phyloP scores from a whole-genome alignment of 2,797 vertebrate genomes.

The Neosilurus mollespiculum region DNA sequence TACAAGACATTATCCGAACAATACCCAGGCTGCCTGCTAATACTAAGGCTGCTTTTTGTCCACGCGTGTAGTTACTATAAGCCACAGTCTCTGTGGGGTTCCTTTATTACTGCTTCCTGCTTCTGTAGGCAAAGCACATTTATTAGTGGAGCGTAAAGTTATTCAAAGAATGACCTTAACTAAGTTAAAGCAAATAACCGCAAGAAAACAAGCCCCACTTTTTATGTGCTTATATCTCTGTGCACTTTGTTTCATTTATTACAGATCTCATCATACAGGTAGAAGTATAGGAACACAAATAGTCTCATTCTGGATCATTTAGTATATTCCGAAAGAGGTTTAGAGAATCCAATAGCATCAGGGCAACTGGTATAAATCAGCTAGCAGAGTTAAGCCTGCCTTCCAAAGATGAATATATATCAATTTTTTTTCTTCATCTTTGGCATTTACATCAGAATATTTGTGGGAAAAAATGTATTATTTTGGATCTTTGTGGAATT shows the following conservation, averaged over 20 bases:
- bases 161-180: conserved; percentile 29
- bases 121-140: conserved; percentile 31
- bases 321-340: neutral
- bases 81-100: conserved; percentile 24
- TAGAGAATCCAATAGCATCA: neutral
- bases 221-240: neutral
- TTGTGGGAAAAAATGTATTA: neutral
- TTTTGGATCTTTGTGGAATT: neutral
- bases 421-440: neutral
- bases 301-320: conserved; percentile 12
- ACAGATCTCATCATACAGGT: conserved; percentile 12
- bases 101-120: conserved; percentile 32
- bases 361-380: neutral
- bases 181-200: conserved; percentile 23
- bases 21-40: conserved; percentile 24
- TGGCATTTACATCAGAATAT: neutral
- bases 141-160: conserved; percentile 13
- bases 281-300: neutral
- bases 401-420: conserved; percentile 10
- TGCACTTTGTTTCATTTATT: neutral
- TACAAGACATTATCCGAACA: conserved; percentile 29
- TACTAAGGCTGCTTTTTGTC: conserved; percentile 30
- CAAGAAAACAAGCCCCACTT: conserved; percentile 29
- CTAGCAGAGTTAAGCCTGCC: neutral
- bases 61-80: conserved; percentile 30